A percentile compares a stretch with the other conserved stretches of the same genome.
phyloP scores from a whole-genome alignment of 2,113 vertebrate genomes.

The Micronycteris hirsuta region DNA sequence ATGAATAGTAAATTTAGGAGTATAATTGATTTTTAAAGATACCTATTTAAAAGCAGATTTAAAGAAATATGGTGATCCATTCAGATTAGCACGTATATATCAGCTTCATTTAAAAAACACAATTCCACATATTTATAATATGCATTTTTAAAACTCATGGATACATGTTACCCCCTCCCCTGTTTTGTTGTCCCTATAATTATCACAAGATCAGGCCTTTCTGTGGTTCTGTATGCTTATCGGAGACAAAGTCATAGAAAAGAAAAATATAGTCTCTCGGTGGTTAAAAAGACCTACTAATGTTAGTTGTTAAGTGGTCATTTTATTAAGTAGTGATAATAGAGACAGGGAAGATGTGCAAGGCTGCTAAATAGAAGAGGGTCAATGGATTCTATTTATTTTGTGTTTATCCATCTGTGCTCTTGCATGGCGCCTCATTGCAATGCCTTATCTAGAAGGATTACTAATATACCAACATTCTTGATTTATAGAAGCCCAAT shows the following conservation, averaged over 20 bases:
- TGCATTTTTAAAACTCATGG: not conserved
- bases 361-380: not conserved
- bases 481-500: constrained; percentile 48
- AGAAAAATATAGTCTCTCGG: not conserved
- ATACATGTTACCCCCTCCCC: not conserved
- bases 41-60: constrained; percentile 12
- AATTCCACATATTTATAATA: not conserved
- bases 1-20: not conserved
- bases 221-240: not conserved
- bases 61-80: not conserved
- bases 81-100: not conserved
- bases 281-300: constrained; percentile 2
- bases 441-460: constrained; percentile 28
- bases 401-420: not conserved
- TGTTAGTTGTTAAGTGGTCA: not conserved
- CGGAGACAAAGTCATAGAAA: not conserved
- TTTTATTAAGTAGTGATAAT: not conserved
- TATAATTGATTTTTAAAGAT: not conserved
- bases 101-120: not conserved
- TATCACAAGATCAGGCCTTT: not conserved
- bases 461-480: constrained; percentile 58
- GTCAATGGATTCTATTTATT: constrained; percentile 11
- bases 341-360: not conserved
- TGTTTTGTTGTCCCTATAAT: not conserved
- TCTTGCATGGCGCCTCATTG: not conserved